Base-by-base conservation (phyloP, 1,140 invertebrate genomes). In the Babylonia areolata region DNA sequence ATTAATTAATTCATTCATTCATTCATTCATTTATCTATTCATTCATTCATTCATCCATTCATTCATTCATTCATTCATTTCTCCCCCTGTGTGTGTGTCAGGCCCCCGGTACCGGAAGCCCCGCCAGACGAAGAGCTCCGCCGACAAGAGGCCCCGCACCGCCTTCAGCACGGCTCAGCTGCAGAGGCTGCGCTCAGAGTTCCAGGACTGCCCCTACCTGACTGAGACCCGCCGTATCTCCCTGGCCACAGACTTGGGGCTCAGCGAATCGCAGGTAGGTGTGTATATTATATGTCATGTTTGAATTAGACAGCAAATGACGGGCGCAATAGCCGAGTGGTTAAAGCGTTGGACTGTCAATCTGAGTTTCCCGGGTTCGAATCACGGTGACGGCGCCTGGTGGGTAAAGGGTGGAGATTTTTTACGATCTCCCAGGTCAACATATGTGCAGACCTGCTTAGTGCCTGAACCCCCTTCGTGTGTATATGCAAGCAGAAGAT, bases 161-260 rank as follows among this genome's bases (percentile, higher is more conserved):
- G 99, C 99, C 17, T 99, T 99, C 95, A 99, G 97, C 88, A 96
- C 97, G 17, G 97, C 98, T 54, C 99, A 99, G 94, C 95, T 99
- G 89, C 96, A 97, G 1, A 96, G 97, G 90, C 95, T 99, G 86
- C 99, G 98, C 91, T 96, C 97, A 91, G 98, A 99, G 94, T 99
- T 99, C 94, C 96, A 97, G 54, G 97, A 98, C 92, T 99, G 98
- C 95, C 93, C 91, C 89, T 99, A 99, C 95, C 95, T 99, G 88
- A 99, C 97, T 0, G 98, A 99, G 92, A 95, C 97, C 86, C 95
- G 98, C 90, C 95, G 99, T 86, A 98, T 98, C 94, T 96, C 98
- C 87, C 95, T 99, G 83, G 98, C 98, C 12, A 95, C 96, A 23
- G 98, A 99, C 90, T 95, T 99, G 51, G 97, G 97, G 3, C 95